These are phyloP conservation scores for Phenganax marumi DNA, from an alignment of 92 coral and sea anemone species.

Conservation along the genomic window DNA sequence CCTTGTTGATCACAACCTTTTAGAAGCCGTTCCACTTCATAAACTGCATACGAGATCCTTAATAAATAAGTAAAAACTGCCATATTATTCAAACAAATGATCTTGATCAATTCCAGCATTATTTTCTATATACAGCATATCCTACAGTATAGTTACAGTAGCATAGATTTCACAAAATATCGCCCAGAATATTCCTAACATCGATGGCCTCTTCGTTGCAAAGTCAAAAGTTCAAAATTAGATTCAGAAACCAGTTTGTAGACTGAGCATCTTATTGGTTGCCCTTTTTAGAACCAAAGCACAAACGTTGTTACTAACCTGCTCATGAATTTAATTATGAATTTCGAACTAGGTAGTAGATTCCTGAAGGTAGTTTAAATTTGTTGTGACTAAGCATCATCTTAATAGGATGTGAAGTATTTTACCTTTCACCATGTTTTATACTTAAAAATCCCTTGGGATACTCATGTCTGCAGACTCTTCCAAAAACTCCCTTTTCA, in stretches of 20 bases:
- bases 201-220: too few relatives aligned
- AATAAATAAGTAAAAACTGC: slow-evolving; percentile 1
- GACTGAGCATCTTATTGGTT: too few relatives aligned
- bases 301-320: too few relatives aligned
- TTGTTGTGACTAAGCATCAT: too few relatives aligned
- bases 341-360: neutral
- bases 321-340: too few relatives aligned
- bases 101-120: neutral
- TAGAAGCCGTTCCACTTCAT: slow-evolving; percentile 49
- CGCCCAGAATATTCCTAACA: too few relatives aligned
- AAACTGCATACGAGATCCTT: slow-evolving; percentile 61
- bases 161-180: too few relatives aligned
- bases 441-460: slow-evolving; percentile 52
- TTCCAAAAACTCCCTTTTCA: slow-evolving; percentile 57
- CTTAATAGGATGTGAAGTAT: neutral
- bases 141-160: too few relatives aligned
- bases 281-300: too few relatives aligned
- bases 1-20: slow-evolving; percentile 9
- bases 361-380: neutral
- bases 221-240: too few relatives aligned
- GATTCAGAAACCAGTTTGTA: too few relatives aligned
- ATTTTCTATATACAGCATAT: too few relatives aligned
- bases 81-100: neutral
- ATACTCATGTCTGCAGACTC: slow-evolving; percentile 57
- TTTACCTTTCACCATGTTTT: slow-evolving; percentile 66